Evolutionary conservation across 2,888 invertebrate genomes (phyloP), one percentile per base, ranked within the genome.

Genomic region (Tenthredo amoena): DNA sequence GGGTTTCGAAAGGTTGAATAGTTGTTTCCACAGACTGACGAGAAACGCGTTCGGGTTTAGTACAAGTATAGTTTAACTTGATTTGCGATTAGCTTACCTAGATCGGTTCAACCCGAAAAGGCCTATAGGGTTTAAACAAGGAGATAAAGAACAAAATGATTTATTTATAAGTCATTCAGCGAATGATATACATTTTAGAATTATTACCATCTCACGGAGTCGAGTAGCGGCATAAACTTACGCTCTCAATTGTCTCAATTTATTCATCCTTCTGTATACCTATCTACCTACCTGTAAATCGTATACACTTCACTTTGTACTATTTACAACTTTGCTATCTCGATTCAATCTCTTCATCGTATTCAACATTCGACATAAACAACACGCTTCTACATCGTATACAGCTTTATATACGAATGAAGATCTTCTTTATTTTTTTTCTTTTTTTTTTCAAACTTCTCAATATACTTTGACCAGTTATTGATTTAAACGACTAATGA

Each of bases 181-280:
- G 71, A 68, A 83, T 81, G 58, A 81, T 81, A 81, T 81, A 81
- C 81, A 81, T 81, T 65, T 40, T 0, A 81, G 40, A 83, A 83
- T 83, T 83, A 83, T 71, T 83, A 58, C 68, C 83, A 58, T 83
- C 31, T 37, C 31, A 50, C 21, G 26, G 31, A 68, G 21, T 71
- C 15, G 43, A n/a, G 43, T 47, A 40, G 34, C 50, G 6, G 83
- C 18, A 83, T 68, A 68, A 68, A 55, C 31, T 50, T 55, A 58
- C n/a, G 40, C 37, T 81, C 65, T 83, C 83, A 68, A 83, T 83
- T 68, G 43, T 83, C 65, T 83, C 65, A 83, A 83, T 83, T 68
- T 83, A 83, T 83, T 83, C 71, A 83, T 83, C 4, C 21, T 26
- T 68, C 7, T 68, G 12, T 68, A 34, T 34, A 34, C 4, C 12